These are phyloP conservation scores for Pogonocherus hispidulus DNA, from an alignment of 2,888 invertebrate genomes.

Conservation along the genomic window DNA sequence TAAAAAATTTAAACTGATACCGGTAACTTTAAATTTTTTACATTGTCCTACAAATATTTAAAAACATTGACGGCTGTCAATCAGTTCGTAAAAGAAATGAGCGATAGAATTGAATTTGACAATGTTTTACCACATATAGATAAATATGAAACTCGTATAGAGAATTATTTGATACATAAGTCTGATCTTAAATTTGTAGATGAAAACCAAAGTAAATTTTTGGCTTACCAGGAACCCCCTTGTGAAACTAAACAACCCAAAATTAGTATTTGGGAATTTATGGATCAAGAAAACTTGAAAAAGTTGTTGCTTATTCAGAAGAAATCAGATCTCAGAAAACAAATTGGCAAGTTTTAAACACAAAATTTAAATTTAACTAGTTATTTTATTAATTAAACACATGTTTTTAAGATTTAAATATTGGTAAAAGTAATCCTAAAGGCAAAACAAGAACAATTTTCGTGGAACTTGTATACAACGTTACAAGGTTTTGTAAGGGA, in stretches of 20 bases:
- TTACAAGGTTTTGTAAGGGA: constrained; percentile 60
- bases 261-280: constrained; percentile 60
- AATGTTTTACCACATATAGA: constrained; percentile 27
- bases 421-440: constrained; percentile 54
- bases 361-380: background rate
- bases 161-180: constrained; percentile 34
- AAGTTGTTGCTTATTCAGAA: constrained; percentile 51
- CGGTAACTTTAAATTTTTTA: constrained; percentile 16
- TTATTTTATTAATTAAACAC: background rate
- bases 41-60: constrained; percentile 11
- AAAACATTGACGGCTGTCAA: constrained; percentile 21
- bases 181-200: constrained; percentile 12
- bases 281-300: constrained; percentile 57
- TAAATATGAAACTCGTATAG: constrained; percentile 37
- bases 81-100: constrained; percentile 1
- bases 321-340: constrained; percentile 51
- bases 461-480: constrained; percentile 61
- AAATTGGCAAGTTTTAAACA: constrained; percentile 55
- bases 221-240: constrained; percentile 49
- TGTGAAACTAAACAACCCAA: constrained; percentile 52
- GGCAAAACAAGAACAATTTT: constrained; percentile 59
- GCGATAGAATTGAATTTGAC: constrained; percentile 22
- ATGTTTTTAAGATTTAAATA: constrained; percentile 57
- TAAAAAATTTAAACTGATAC: background rate
- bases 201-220: constrained; percentile 35